Conservation (phyloP, 2,113 vertebrate species). For the Daubentonia madagascariensis region DNA sequence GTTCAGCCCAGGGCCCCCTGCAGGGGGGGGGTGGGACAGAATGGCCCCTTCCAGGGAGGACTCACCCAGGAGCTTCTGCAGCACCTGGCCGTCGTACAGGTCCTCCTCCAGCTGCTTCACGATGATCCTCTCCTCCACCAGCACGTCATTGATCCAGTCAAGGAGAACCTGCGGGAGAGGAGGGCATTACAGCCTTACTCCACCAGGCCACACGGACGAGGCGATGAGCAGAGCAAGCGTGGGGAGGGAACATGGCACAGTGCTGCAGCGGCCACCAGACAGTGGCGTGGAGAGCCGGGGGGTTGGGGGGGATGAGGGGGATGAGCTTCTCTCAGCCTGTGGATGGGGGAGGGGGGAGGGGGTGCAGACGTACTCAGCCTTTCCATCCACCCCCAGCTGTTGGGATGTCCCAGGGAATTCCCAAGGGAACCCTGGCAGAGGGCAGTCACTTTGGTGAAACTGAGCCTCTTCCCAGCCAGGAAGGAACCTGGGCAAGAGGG, state of each 20-base stretch:
- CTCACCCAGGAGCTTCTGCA: constrained; percentile 98
- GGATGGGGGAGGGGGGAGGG: neutral
- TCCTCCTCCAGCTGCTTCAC: constrained; percentile 98
- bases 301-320: neutral
- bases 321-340: neutral
- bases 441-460: too few relatives aligned
- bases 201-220: accelerated
- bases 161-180: constrained; percentile 88
- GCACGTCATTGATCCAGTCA: constrained; percentile 96
- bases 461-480: neutral
- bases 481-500: accelerated
- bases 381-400: accelerated
- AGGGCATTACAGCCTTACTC: neutral
- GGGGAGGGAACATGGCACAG: neutral
- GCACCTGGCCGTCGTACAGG: constrained; percentile 97
- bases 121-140: constrained; percentile 97
- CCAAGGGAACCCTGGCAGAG: accelerated
- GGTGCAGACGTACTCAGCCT: neutral
- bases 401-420: accelerated
- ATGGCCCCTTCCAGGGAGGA: neutral
- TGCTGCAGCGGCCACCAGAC: neutral
- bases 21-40: neutral
- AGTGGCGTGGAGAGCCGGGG: accelerated
- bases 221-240: neutral
- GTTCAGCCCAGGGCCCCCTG: neutral